phyloP scores from a whole-genome alignment of 2,797 vertebrate species.

The Galaxias olidus region DNA sequence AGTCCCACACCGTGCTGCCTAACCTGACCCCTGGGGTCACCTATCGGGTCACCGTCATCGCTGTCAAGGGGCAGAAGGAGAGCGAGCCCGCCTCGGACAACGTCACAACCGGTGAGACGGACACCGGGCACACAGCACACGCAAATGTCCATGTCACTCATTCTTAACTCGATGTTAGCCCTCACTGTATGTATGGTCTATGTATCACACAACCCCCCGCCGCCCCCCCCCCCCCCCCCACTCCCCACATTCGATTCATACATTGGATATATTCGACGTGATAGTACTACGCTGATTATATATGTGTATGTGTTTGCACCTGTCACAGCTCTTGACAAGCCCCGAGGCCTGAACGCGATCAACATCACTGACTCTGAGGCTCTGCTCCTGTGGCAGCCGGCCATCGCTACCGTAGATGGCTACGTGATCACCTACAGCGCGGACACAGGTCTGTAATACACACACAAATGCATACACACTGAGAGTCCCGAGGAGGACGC shows the following conservation, averaged over 20 bases:
- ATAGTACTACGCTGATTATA: not conserved
- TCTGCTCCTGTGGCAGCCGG: conserved; percentile 90
- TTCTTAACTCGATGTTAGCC: too few relatives aligned
- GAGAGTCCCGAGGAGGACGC: not conserved
- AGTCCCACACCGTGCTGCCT: conserved; percentile 78
- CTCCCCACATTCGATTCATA: not conserved
- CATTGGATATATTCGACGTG: not conserved
- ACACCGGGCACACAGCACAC: too few relatives aligned
- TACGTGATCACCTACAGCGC: conserved; percentile 90
- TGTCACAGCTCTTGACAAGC: conserved; percentile 87
- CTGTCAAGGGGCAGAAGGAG: conserved; percentile 88
- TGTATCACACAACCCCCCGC: not conserved
- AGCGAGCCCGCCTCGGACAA: conserved; percentile 86
- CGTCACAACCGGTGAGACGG: conserved; percentile 83
- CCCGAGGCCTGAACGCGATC: conserved; percentile 82
- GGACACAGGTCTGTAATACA: conserved; percentile 77
- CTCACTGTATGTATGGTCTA: too few relatives aligned
- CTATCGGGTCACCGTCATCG: conserved; percentile 84
- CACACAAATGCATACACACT: not conserved
- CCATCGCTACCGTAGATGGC: conserved; percentile 89
- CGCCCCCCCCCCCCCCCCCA: too few relatives aligned
- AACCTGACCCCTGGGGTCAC: conserved; percentile 86
- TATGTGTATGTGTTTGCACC: conserved; percentile 38
- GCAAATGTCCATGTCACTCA: too few relatives aligned
- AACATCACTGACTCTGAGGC: conserved; percentile 91